Evolutionary conservation across 2,888 invertebrate species (phyloP), one percentile per base, ranked within the genome.

Genomic region (Melieria picta): DNA sequence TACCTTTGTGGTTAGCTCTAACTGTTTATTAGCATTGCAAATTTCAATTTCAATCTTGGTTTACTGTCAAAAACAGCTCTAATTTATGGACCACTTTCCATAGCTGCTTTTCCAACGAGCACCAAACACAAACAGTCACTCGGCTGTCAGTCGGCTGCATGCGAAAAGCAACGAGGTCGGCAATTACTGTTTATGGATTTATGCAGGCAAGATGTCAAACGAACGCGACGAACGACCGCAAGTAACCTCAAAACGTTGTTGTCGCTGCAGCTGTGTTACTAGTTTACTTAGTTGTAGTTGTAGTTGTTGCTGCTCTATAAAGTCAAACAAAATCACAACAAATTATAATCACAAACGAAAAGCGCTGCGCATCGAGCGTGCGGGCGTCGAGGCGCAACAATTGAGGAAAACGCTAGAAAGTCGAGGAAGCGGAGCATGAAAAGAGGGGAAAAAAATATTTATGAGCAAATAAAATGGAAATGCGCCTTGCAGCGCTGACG

Each of bases 131-230:
- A 30, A 30, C 30, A 30, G 30, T 30, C 30, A 30, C 30, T 30
- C 30, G 30, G 30, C 30, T 30, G 30, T 30, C 30, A 1, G 30
- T 30, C 30, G 30, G 30, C 30, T 30, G 30, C 30, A 30, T 30
- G 30, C 30, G 30, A 30, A 30, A 30, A 2, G 30, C 30, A 30
- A 30, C 30, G 30, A 30, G 30, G 30, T 30, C 30, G 30, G 30
- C 30, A 30, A 30, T 30, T 30, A 30, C 30, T 67, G 67, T 67
- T 67, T 67, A 67, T 67, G 67, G 50, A 67, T 67, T 67, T 60
- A 67, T 67, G 67, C 43, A 60, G 67, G 60, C 60, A 43, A 43
- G 48, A 55, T 45, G 45, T 13, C 50, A 67, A 50, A 13, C 7
- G 46, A 60, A 9, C 50, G 60, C 60, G 45, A 47, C 57, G 48